Evolutionary conservation across 2,113 vertebrate genomes (phyloP), one percentile per base, ranked within the genome.

Genomic region (Xenus cinereus): DNA sequence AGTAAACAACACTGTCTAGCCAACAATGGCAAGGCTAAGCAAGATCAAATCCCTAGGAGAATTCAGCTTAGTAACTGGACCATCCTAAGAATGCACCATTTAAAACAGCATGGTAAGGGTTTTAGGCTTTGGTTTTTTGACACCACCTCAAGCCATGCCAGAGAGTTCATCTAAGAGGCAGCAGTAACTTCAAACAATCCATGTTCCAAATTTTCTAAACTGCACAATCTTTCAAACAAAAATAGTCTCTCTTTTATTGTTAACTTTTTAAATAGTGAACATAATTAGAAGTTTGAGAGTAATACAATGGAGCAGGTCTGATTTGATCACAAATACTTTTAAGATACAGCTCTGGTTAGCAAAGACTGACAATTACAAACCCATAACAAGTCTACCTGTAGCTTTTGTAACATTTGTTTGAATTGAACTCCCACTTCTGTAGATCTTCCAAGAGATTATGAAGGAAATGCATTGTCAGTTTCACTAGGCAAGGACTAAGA

Each of bases 1-100:
- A 81, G 37, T 83, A 92, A 97, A 94, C 48, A 82, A 32, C 32
- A 56, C 15, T 56, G 56, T 80, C 76, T 76, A 93, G 79, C 60
- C 76, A 95, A 89, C 56, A 92, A 64, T 7, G 10, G 43, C 64
- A 96, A 88, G 6, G 68, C 51, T 81, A 75, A 72, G 68, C 21
- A 89, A 93, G 91, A 93, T 12, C 71, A 90, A 87, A 60, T 60
- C 28, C 51, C 35, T 45, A 57, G 33, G 45, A 85, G 24, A 77
- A 78, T 41, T 68, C 57, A 51, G 10, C 54, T 74, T 68, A 56
- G 32, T 43, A 74, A 83, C 33, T 4, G 72, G 19, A 78, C 14
- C 26, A 59, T 2, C 12, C 0, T 68, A 76, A 77, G 22, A 88
- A 90, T 14, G 6, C 39, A 77, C 48, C 94, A 46, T 28, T 71